phyloP scores from a whole-genome alignment of 2,888 invertebrate genomes.

The Cremastinae sp. region DNA sequence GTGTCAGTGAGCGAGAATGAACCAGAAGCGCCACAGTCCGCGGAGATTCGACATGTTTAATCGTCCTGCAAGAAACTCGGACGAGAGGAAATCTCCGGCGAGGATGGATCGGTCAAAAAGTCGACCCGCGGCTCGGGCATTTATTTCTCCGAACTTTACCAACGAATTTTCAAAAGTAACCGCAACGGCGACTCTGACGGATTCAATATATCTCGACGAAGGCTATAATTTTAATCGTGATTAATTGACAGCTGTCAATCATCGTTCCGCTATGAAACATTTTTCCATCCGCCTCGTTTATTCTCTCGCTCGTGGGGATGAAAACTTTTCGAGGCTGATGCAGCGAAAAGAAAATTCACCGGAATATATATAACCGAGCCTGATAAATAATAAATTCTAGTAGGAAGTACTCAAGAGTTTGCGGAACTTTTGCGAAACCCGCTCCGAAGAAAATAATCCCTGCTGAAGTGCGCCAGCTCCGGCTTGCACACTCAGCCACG shows the following conservation, averaged over 20 bases:
- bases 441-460: slow-evolving; percentile 41
- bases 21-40: slow-evolving; percentile 41
- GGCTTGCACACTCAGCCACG: neutral
- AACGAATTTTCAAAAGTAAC: slow-evolving; percentile 27
- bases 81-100: slow-evolving; percentile 41
- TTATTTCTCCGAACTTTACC: slow-evolving; percentile 21
- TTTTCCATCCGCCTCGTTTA: neutral
- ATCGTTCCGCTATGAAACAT: neutral
- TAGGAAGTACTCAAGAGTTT: slow-evolving; percentile 40
- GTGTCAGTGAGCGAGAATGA: slow-evolving; percentile 38
- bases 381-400: slow-evolving; percentile 51
- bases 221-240: neutral
- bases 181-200: too few species aligned
- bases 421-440: slow-evolving; percentile 31
- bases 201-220: neutral
- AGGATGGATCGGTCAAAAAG: slow-evolving; percentile 45
- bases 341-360: slow-evolving; percentile 18
- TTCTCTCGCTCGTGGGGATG: neutral
- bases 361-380: slow-evolving; percentile 10
- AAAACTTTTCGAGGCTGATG: slow-evolving; percentile 23
- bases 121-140: slow-evolving; percentile 16
- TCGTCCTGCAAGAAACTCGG: slow-evolving; percentile 51
- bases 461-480: slow-evolving; percentile 14
- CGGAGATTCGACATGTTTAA: slow-evolving; percentile 48
- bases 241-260: too few species aligned